These are phyloP conservation scores for Thalassarche chlororhynchos DNA, from an alignment of 2,113 vertebrate species.

Conservation along the genomic window DNA sequence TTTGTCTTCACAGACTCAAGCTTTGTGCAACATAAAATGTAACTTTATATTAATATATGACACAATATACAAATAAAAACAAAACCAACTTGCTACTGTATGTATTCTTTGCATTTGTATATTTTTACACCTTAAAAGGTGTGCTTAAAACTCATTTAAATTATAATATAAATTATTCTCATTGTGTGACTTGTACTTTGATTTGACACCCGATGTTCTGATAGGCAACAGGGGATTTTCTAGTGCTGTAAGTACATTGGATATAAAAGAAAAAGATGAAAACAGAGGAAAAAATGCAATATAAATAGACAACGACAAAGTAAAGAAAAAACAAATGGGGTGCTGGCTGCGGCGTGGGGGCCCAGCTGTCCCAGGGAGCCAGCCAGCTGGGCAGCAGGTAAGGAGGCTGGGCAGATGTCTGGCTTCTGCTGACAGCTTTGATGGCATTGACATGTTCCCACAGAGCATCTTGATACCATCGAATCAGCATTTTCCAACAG, in stretches of 20 bases:
- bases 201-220: neutral
- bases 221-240: neutral
- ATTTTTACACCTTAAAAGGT: neutral
- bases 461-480: neutral
- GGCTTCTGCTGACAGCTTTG: conserved; percentile 14
- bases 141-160: neutral
- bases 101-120: neutral
- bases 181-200: neutral
- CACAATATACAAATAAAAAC: neutral
- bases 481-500: neutral
- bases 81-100: neutral
- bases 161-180: neutral
- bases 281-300: neutral
- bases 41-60: neutral
- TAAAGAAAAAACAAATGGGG: neutral
- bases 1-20: neutral
- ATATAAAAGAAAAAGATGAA: neutral
- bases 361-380: conserved; percentile 32
- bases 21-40: neutral
- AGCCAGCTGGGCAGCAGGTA: conserved; percentile 43
- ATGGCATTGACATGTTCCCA: conserved; percentile 3
- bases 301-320: neutral
- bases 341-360: neutral
- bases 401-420: conserved; percentile 34
- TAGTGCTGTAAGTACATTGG: neutral